These are phyloP conservation scores for Tokudaia tokunoshimensis DNA, from an alignment of 2,797 vertebrate genomes.

Conservation along the genomic window DNA sequence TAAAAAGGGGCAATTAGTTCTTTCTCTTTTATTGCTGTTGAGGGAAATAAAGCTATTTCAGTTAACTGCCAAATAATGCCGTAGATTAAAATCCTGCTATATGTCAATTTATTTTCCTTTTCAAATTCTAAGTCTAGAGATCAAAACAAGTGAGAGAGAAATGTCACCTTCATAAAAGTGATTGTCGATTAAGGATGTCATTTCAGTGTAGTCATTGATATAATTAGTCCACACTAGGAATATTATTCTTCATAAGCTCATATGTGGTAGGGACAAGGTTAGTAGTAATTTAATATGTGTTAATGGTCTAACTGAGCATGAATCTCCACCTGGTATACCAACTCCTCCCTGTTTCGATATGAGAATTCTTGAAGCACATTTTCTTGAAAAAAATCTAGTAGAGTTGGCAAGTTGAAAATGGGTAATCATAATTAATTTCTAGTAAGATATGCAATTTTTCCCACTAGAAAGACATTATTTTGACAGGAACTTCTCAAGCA, in stretches of 20 bases:
- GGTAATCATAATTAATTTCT: conserved; percentile 26
- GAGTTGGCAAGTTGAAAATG: conserved; percentile 28
- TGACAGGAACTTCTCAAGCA: conserved; percentile 24
- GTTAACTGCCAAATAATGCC: conserved; percentile 83
- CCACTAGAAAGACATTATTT: conserved; percentile 4
- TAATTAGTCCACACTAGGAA: conserved; percentile 82
- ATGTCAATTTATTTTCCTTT: conserved; percentile 71
- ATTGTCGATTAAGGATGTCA: conserved; percentile 85
- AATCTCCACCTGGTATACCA: not conserved
- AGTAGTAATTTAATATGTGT: conserved; percentile 84
- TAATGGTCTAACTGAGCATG: conserved; percentile 81
- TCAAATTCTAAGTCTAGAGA: conserved; percentile 81
- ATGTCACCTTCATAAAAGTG: conserved; percentile 88
- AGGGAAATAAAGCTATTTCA: conserved; percentile 82
- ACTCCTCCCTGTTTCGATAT: not conserved
- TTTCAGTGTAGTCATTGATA: conserved; percentile 79
- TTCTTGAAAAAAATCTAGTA: conserved; percentile 27
- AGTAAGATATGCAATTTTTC: not conserved
- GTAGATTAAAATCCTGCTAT: conserved; percentile 83
- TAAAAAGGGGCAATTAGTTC: conserved; percentile 87
- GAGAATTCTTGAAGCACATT: not conserved
- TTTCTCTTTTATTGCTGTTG: conserved; percentile 84
- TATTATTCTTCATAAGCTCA: conserved; percentile 85
- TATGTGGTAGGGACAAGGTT: conserved; percentile 82
- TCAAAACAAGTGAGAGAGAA: conserved; percentile 86